Conservation (phyloP, 2,113 vertebrate genomes). For the Phrynocephalus versicolor region DNA sequence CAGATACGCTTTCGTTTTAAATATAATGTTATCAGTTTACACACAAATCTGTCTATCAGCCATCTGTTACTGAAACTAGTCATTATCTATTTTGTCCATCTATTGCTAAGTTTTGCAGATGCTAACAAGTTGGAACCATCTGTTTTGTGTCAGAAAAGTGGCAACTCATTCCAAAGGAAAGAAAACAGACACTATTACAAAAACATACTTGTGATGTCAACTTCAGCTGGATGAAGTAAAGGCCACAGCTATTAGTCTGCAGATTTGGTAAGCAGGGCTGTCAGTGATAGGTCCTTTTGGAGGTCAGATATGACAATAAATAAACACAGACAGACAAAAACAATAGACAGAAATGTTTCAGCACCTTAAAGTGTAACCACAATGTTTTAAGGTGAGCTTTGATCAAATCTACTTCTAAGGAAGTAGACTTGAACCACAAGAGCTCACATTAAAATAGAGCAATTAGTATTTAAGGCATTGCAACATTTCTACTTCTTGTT, state of each 20-base stretch:
- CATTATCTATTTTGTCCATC: slow-evolving; percentile 73
- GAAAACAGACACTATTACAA: background rate
- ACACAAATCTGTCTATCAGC: slow-evolving; percentile 62
- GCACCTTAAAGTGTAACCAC: too few relatives aligned
- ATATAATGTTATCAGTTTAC: slow-evolving; percentile 61
- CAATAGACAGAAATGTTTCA: too few relatives aligned
- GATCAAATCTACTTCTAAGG: too few relatives aligned
- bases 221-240: too few relatives aligned
- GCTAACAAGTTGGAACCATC: slow-evolving; percentile 67
- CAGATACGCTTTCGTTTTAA: slow-evolving; percentile 64
- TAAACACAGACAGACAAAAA: too few relatives aligned
- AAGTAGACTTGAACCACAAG: too few relatives aligned
- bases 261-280: background rate
- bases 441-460: too few relatives aligned
- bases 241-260: background rate
- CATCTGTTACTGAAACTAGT: slow-evolving; percentile 67
- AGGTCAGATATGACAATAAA: too few relatives aligned
- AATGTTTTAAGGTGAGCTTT: too few relatives aligned
- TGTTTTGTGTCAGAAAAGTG: slow-evolving; percentile 61
- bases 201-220: background rate
- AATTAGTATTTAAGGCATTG: too few relatives aligned
- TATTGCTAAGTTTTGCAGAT: slow-evolving; percentile 70
- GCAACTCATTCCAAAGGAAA: slow-evolving; percentile 55
- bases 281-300: too few relatives aligned
- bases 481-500: too few relatives aligned